These are phyloP conservation scores for Leptonema lineaticorne DNA, from an alignment of 1,140 invertebrate species.

Conservation along the genomic window DNA sequence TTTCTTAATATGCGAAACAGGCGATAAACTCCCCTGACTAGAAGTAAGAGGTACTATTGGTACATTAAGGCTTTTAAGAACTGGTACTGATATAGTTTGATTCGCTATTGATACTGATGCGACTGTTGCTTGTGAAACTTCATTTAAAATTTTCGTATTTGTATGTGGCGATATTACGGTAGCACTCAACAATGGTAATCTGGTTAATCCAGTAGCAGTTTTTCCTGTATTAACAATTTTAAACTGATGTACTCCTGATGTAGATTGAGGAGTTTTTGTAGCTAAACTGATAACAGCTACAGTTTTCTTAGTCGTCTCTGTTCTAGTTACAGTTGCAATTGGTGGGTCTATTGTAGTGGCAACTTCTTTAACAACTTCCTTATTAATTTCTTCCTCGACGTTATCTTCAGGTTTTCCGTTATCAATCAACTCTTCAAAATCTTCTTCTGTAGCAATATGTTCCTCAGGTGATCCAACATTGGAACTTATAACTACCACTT, in stretches of 20 bases:
- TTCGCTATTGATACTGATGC: conserved; percentile 61
- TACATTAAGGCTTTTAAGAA: conserved; percentile 57
- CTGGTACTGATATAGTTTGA: conserved; percentile 62
- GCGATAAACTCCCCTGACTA: conserved; percentile 31
- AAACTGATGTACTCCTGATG: conserved; percentile 51
- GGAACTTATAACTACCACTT: conserved; percentile 64
- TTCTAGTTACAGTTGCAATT: conserved; percentile 44
- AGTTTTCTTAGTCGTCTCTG: conserved; percentile 55
- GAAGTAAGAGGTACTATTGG: conserved; percentile 47
- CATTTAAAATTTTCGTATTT: conserved; percentile 54
- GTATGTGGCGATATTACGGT: conserved; percentile 50
- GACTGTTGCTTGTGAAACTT: conserved; percentile 55
- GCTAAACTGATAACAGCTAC: conserved; percentile 55
- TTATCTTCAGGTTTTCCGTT: conserved; percentile 57
- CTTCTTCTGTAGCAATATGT: conserved; percentile 62
- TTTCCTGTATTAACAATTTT: conserved; percentile 52
- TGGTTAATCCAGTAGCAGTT: conserved; percentile 44
- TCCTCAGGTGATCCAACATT: conserved; percentile 62
- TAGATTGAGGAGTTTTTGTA: conserved; percentile 45
- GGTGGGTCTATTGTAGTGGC: conserved; percentile 36
- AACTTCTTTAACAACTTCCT: conserved; percentile 41
- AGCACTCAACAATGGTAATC: conserved; percentile 50
- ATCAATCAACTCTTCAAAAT: conserved; percentile 63
- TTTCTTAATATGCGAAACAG: conserved; percentile 50
- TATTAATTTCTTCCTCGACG: conserved; percentile 44